Evolutionary conservation across 37 sponge, comb jelly and placozoan genomes (phyloP), one percentile per base, ranked within the genome.

Genomic region (Hexactinellida sp.): DNA sequence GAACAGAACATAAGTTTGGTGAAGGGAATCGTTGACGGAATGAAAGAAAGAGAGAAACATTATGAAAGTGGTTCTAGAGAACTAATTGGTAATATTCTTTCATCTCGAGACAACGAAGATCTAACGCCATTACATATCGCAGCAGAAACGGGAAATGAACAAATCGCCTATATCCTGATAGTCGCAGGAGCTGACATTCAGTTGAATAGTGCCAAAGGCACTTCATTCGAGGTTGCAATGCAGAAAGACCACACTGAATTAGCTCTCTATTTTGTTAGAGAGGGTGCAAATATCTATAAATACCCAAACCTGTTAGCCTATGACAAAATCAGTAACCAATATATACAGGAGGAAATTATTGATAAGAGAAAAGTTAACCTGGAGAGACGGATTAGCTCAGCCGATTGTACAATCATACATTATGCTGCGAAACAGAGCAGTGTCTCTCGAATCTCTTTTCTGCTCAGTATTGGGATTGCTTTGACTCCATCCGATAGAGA

Each of bases 391-490:
- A 63, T 63, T 23, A 63, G 76, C 13, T 63, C 76, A 63, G 76
- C 76, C 13, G 76, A 63, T 23, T 63, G 76, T 23, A 63, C 76
- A 3, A n/a, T 63, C 5, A 63, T 63, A 25, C 76, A 63, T 63
- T 63, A 63, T 63, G 76, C 76, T 10, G 76, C 76, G 30, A 63
- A 63, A n/a, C 76, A 63, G 34, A 63, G 76, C 30, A 63, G 76
- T n/a, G 76, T 63, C 21, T 63, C 76, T 21, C 76, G 76, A 10
- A 63, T 63, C 25, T 7, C 25, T 21, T n/a, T 63, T 3, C 34
- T 63, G 13, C 76, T 63, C 1, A 10, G 76, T 21, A 32, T 21
- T n/a, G 30, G 30, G 5, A 63, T 63, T 63, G 76, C 76, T n/a
- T 28, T 63, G 5, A 28, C 76, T 32, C 19, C 76, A 21, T 63